Conservation (phyloP, 1,140 invertebrate genomes). For the Trichonephila clavipes region DNA sequence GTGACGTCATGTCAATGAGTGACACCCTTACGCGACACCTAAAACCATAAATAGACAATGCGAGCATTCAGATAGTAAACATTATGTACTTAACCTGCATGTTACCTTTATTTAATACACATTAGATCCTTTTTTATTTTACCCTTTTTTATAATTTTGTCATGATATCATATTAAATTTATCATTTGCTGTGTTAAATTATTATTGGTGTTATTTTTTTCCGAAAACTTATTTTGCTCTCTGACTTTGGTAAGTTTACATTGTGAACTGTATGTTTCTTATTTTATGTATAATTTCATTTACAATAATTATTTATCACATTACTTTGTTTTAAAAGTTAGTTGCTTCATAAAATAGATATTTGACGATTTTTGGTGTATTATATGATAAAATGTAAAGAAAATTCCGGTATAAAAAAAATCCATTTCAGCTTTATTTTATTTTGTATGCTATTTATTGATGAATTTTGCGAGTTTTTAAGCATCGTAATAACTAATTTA, state of each 20-base stretch:
- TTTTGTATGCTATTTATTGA: too few species aligned
- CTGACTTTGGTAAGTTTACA: not conserved
- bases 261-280: not conserved
- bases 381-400: too few species aligned
- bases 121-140: not conserved
- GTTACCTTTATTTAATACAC: not conserved
- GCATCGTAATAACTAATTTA: not conserved
- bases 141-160: not conserved
- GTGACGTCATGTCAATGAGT: constrained; percentile 55
- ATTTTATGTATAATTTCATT: not conserved
- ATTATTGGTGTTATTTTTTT: not conserved
- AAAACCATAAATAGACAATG: constrained; percentile 71
- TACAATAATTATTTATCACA: not conserved
- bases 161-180: too few species aligned
- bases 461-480: too few species aligned
- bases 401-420: too few species aligned
- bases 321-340: not conserved
- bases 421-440: too few species aligned
- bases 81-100: not conserved
- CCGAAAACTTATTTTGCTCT: not conserved
- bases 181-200: not conserved
- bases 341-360: not conserved
- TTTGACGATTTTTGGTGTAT: too few species aligned
- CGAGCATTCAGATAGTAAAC: constrained; percentile 5
- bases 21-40: constrained; percentile 62